These are phyloP conservation scores for Drosophila funebris DNA, from an alignment of 1,140 invertebrate genomes.

Conservation along the genomic window DNA sequence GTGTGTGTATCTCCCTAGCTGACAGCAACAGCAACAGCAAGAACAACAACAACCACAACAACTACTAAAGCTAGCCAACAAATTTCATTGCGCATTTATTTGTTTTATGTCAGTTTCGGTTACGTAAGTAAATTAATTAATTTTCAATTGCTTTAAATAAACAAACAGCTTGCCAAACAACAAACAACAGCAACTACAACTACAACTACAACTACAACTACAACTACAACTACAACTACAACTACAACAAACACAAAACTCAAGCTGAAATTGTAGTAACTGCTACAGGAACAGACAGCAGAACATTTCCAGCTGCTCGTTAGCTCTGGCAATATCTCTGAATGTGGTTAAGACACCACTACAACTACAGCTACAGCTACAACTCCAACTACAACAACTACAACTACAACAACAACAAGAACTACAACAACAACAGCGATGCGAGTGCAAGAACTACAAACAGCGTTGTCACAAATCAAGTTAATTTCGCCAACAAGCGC, in stretches of 20 bases:
- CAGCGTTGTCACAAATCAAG: neutral
- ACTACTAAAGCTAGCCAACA: constrained; percentile 9
- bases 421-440: too few relatives aligned
- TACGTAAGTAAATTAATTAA: constrained; percentile 83
- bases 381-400: too few relatives aligned
- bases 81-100: constrained; percentile 58
- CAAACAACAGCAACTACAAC: constrained; percentile 27
- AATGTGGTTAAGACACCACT: constrained; percentile 9
- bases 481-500: neutral
- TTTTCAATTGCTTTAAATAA: constrained; percentile 82
- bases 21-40: constrained; percentile 40
- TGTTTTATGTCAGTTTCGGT: constrained; percentile 78
- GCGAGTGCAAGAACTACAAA: neutral
- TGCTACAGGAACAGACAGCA: constrained; percentile 1
- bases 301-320: constrained; percentile 4
- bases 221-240: constrained; percentile 8
- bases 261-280: neutral
- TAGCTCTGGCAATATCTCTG: neutral
- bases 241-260: constrained; percentile 11
- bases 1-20: constrained; percentile 30
- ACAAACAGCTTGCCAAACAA: constrained; percentile 70
- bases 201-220: constrained; percentile 10
- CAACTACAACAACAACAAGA: too few relatives aligned
- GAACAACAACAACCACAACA: too few relatives aligned
- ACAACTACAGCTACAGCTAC: too few relatives aligned